A percentile compares a stretch with the other conserved stretches of the same genome.
Conservation (phyloP, 2,888 invertebrate species). For the Plagiodera versicolora region DNA sequence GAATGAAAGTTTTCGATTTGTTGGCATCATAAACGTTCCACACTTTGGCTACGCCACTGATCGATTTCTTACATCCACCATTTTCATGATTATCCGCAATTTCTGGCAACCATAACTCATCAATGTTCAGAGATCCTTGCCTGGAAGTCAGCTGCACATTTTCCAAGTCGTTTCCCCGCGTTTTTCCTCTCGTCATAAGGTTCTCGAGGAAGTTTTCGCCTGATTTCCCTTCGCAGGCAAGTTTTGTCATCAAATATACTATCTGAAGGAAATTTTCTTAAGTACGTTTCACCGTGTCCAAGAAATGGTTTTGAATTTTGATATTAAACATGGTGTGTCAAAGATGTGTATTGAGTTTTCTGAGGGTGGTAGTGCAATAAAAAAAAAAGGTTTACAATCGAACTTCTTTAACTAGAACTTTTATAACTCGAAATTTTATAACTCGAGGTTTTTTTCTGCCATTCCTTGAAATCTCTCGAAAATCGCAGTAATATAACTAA, state of each 20-base stretch:
- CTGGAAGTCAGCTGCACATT: conserved; percentile 51
- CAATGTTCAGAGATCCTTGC: conserved; percentile 53
- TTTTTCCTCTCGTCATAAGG: conserved; percentile 35
- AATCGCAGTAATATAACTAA: too few relatives aligned
- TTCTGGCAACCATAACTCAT: conserved; percentile 50
- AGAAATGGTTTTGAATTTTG: neutral
- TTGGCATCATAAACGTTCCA: too few relatives aligned
- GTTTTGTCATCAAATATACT: conserved; percentile 9
- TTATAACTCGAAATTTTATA: too few relatives aligned
- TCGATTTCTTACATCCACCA: neutral
- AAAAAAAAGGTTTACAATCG: too few relatives aligned
- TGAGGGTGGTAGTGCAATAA: too few relatives aligned
- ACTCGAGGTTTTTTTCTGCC: too few relatives aligned
- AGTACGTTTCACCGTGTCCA: neutral
- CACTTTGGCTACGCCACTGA: neutral
- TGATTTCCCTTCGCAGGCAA: conserved; percentile 22
- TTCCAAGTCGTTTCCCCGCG: conserved; percentile 47
- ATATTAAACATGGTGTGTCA: too few relatives aligned
- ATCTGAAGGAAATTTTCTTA: conserved; percentile 10
- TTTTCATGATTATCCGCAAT: conserved; percentile 28
- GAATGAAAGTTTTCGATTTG: too few relatives aligned
- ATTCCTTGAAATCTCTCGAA: too few relatives aligned
- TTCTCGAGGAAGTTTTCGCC: conserved; percentile 26
- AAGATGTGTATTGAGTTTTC: too few relatives aligned
- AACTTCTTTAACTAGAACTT: too few relatives aligned